Percentiles rank a stretch among this genome's conserved stretches.
phyloP scores from a whole-genome alignment of 1,140 invertebrate species.

The Polypedilum vanderplanki region DNA sequence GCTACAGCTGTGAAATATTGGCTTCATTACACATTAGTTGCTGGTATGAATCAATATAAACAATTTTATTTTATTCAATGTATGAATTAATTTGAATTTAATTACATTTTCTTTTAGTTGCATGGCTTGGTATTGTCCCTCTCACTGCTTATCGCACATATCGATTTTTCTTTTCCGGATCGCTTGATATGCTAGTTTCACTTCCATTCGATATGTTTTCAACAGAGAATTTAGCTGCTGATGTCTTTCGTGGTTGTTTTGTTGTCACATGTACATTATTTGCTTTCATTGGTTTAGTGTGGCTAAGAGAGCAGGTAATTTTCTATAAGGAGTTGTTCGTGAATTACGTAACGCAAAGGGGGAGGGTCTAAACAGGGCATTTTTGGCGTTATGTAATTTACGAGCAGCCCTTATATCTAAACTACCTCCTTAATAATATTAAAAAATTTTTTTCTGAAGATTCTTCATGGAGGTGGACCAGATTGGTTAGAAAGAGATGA shows the following conservation, averaged over 20 bases:
- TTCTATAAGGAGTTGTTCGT: too few relatives aligned
- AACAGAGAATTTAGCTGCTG: conserved; percentile 84
- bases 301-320: conserved; percentile 69
- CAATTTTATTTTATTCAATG: neutral
- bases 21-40: conserved; percentile 94
- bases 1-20: conserved; percentile 89
- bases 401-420: too few relatives aligned
- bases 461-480: conserved; percentile 92
- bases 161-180: conserved; percentile 82
- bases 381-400: too few relatives aligned
- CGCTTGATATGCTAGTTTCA: conserved; percentile 74
- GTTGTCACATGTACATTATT: conserved; percentile 95
- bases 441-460: conserved; percentile 56
- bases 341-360: too few relatives aligned
- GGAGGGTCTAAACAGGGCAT: too few relatives aligned
- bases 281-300: conserved; percentile 93
- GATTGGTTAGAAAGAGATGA: conserved; percentile 83
- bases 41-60: conserved; percentile 44
- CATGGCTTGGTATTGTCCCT: conserved; percentile 97
- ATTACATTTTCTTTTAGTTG: conserved; percentile 42
- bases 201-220: conserved; percentile 88
- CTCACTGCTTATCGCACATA: conserved; percentile 95
- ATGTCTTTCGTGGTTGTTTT: conserved; percentile 93
- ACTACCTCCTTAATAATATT: too few relatives aligned
- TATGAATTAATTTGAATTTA: too few relatives aligned